A percentile compares a stretch with the other conserved stretches of the same genome.
phyloP scores from a whole-genome alignment of 2,113 vertebrate genomes.

The Damaliscus lunatus region DNA sequence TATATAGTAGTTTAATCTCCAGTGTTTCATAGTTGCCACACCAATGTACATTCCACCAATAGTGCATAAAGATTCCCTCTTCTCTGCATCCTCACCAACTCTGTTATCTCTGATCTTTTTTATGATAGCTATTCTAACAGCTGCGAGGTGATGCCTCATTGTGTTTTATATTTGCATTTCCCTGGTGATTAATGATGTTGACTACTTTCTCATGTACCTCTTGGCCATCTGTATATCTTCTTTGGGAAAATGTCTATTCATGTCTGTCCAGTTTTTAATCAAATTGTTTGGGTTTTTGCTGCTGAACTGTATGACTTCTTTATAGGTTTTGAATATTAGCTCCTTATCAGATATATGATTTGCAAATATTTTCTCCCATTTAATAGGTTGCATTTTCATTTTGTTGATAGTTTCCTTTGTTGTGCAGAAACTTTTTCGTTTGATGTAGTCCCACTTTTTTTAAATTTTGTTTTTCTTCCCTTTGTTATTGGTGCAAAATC shows the following conservation, averaged over 20 bases:
- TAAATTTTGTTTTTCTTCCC: not conserved
- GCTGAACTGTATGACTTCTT: not conserved
- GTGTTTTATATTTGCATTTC: not conserved
- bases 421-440: not conserved
- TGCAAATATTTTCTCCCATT: not conserved
- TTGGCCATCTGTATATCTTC: not conserved
- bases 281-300: not conserved
- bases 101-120: not conserved
- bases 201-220: not conserved
- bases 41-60: not conserved
- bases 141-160: not conserved
- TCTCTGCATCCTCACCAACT: not conserved
- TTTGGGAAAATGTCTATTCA: not conserved
- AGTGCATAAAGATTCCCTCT: not conserved
- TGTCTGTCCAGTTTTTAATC: not conserved
- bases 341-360: not conserved
- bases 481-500: not conserved
- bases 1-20: not conserved
- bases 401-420: not conserved
- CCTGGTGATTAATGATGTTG: not conserved
- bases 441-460: not conserved
- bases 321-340: not conserved
- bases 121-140: not conserved
- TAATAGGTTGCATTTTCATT: not conserved
- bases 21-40: not conserved